A percentile compares a stretch with the other conserved stretches of the same genome.
Evolutionary conservation across 2,797 vertebrate species (phyloP).

Genomic region (Garrulus glandarius): DNA sequence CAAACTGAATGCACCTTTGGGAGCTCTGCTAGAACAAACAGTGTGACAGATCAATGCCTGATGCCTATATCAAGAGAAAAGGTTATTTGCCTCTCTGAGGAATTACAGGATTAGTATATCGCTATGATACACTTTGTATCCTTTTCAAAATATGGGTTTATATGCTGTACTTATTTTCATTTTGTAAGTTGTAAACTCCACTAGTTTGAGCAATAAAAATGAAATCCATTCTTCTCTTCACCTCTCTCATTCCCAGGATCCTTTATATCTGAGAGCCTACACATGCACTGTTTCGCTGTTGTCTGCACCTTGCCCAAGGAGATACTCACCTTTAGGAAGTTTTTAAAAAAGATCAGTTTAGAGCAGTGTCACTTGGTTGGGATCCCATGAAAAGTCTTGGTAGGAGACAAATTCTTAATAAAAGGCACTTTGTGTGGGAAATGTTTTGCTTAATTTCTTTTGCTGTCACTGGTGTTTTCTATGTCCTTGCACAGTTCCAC

Average conservation of each 20-base stretch:
- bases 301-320: neutral
- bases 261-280: neutral
- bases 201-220: neutral
- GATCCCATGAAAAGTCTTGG: neutral
- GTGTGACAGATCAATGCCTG: constrained; percentile 93
- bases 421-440: neutral
- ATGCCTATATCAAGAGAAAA: constrained; percentile 95
- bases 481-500: neutral
- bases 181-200: constrained; percentile 18
- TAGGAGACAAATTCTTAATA: neutral
- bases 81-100: constrained; percentile 90
- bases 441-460: neutral
- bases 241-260: neutral
- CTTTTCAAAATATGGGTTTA: constrained; percentile 26
- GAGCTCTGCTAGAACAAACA: constrained; percentile 92
- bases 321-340: neutral
- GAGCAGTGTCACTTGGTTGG: neutral
- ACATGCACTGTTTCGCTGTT: neutral
- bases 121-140: constrained; percentile 71
- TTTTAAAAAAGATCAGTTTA: neutral
- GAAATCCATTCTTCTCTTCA: neutral
- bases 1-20: constrained; percentile 86
- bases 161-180: neutral
- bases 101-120: constrained; percentile 80
- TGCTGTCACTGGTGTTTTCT: neutral